Percentiles rank a stretch among this genome's conserved stretches.
These are phyloP conservation scores for Eretmochelys imbricata DNA, from an alignment of 2,113 vertebrate species.

Conservation along the genomic window DNA sequence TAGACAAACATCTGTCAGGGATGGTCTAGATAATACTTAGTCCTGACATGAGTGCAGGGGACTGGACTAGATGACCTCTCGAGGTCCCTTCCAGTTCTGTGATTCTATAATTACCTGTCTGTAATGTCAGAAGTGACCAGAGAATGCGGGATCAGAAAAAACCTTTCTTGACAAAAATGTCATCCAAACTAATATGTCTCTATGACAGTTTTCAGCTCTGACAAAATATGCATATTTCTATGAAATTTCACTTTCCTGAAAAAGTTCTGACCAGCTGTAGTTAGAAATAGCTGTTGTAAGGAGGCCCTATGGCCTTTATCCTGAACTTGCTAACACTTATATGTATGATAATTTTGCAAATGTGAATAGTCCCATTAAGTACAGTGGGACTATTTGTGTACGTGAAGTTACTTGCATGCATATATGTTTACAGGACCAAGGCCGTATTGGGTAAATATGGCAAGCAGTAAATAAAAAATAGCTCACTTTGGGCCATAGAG, in stretches of 20 bases:
- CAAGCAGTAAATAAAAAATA: neutral
- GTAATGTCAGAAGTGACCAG: neutral
- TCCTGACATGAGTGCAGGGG: too few species aligned
- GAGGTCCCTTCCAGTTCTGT: too few species aligned
- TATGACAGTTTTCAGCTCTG: neutral
- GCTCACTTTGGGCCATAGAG: too few species aligned
- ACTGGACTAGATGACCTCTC: too few species aligned
- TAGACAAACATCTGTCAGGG: too few species aligned
- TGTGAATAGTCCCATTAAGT: neutral
- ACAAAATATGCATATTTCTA: too few species aligned
- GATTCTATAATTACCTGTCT: neutral
- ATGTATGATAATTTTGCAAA: neutral
- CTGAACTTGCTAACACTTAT: too few species aligned
- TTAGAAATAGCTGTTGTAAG: too few species aligned
- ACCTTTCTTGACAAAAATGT: neutral
- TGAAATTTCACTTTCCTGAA: too few species aligned
- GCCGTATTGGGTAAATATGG: neutral
- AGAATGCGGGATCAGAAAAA: neutral
- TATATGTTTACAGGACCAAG: neutral
- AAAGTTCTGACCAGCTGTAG: too few species aligned
- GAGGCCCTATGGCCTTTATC: too few species aligned
- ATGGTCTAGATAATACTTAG: too few species aligned
- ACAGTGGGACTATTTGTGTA: neutral
- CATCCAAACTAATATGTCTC: neutral
- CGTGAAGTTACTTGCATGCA: accelerated